A percentile compares a stretch with the other conserved stretches of the same genome.
phyloP scores from a whole-genome alignment of 1,140 invertebrate genomes.

The Bombus confusus region DNA sequence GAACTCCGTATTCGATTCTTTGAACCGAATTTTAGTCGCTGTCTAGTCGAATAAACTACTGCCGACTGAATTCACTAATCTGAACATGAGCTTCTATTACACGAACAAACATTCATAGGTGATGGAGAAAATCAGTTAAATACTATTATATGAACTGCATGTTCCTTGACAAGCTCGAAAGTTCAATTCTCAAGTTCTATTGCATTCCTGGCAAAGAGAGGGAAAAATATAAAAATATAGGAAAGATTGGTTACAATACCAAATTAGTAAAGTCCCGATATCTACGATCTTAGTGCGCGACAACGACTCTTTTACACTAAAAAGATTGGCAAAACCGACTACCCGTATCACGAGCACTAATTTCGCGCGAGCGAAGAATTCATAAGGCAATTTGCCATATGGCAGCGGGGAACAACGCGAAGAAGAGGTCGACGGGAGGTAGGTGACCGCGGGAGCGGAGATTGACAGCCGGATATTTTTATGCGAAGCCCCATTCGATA shows the following conservation, averaged over 20 bases:
- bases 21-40: neutral
- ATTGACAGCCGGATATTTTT: slow-evolving; percentile 79
- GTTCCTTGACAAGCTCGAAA: too few species aligned
- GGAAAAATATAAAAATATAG: neutral
- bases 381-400: slow-evolving; percentile 4
- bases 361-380: neutral
- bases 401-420: neutral
- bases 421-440: neutral
- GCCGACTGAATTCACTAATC: neutral
- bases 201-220: neutral
- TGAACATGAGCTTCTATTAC: too few species aligned
- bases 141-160: too few species aligned
- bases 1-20: neutral
- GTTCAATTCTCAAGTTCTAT: too few species aligned
- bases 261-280: too few species aligned
- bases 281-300: too few species aligned
- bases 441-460: slow-evolving; percentile 31
- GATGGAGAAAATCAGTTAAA: too few species aligned
- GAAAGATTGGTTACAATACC: neutral
- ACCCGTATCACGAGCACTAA: neutral
- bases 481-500: slow-evolving; percentile 78
- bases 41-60: neutral
- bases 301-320: neutral
- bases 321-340: neutral
- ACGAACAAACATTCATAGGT: too few species aligned